Conservation (phyloP, 1,140 invertebrate genomes). For the Proctacanthus coquilletti region DNA sequence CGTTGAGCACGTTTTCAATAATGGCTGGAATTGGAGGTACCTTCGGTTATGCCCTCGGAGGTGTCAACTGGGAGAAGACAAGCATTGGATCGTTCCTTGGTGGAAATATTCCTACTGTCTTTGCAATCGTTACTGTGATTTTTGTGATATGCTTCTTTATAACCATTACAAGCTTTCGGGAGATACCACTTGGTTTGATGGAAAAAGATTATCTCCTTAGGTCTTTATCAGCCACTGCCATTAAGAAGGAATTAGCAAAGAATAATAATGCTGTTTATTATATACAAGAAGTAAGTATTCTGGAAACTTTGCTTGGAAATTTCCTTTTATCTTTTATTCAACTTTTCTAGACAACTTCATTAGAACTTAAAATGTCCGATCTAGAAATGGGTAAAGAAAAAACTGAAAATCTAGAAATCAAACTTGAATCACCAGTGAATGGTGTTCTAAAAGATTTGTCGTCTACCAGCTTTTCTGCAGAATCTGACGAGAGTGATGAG, state of each 20-base stretch:
- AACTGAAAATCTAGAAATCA: no score
- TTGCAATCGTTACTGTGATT: conserved; percentile 52
- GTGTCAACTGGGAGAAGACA: conserved; percentile 62
- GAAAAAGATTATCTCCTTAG: conserved; percentile 22
- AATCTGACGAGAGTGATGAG: conserved; percentile 14
- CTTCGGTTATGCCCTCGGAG: conserved; percentile 64
- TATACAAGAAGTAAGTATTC: conserved; percentile 18
- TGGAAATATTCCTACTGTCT: conserved; percentile 62
- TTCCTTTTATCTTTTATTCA: no score
- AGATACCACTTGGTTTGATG: conserved; percentile 47
- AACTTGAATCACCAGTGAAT: no score
- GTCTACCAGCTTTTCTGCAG: conserved; percentile 4
- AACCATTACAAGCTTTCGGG: conserved; percentile 54
- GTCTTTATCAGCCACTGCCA: conserved; percentile 24
- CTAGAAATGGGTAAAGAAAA: no score
- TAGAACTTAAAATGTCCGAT: no score
- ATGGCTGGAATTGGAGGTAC: conserved; percentile 73
- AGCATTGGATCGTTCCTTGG: conserved; percentile 45
- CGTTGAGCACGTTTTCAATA: conserved; percentile 66
- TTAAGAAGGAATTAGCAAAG: conserved; percentile 28
- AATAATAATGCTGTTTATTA: conserved; percentile 22
- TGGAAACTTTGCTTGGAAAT: no score
- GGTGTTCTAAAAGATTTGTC: background rate
- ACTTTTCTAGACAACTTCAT: no score
- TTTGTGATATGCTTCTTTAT: conserved; percentile 48